A percentile compares a stretch with the other conserved stretches of the same genome.
These are phyloP conservation scores for Alfaro cultratus DNA, from an alignment of 2,797 vertebrate species.

Conservation along the genomic window DNA sequence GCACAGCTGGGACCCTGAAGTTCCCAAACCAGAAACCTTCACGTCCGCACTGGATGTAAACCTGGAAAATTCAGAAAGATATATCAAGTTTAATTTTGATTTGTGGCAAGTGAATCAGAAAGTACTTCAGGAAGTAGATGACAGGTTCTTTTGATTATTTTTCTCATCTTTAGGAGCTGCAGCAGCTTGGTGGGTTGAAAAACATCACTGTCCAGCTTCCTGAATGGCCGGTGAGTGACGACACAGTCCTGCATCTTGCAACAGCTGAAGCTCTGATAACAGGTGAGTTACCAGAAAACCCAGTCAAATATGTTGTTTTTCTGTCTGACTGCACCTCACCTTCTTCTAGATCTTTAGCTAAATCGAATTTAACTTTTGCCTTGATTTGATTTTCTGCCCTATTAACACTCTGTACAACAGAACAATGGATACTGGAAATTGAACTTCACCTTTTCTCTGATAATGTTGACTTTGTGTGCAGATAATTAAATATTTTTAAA, in stretches of 20 bases:
- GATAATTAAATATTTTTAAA: slow-evolving; percentile 21
- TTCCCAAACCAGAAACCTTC: neutral
- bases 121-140: neutral
- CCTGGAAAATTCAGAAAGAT: neutral
- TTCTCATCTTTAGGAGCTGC: slow-evolving; percentile 73
- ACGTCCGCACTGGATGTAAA: neutral
- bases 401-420: slow-evolving; percentile 26
- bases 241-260: slow-evolving; percentile 88
- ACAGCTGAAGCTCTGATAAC: slow-evolving; percentile 86
- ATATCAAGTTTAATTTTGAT: neutral
- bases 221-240: slow-evolving; percentile 89
- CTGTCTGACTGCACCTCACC: slow-evolving; percentile 39
- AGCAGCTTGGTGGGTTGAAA: slow-evolving; percentile 81
- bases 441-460: slow-evolving; percentile 58
- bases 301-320: slow-evolving; percentile 3
- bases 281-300: slow-evolving; percentile 67
- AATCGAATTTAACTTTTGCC: slow-evolving; percentile 53
- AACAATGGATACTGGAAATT: slow-evolving; percentile 21
- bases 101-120: neutral
- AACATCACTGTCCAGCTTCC: slow-evolving; percentile 81
- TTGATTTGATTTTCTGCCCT: slow-evolving; percentile 65
- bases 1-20: neutral
- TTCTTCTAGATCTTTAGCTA: slow-evolving; percentile 40
- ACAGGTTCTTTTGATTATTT: neutral
- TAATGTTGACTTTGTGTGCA: slow-evolving; percentile 22